Evolutionary conservation across 1,140 invertebrate genomes (phyloP), one percentile per base, ranked within the genome.

Genomic region (Drosophila pseudoananassae): DNA sequence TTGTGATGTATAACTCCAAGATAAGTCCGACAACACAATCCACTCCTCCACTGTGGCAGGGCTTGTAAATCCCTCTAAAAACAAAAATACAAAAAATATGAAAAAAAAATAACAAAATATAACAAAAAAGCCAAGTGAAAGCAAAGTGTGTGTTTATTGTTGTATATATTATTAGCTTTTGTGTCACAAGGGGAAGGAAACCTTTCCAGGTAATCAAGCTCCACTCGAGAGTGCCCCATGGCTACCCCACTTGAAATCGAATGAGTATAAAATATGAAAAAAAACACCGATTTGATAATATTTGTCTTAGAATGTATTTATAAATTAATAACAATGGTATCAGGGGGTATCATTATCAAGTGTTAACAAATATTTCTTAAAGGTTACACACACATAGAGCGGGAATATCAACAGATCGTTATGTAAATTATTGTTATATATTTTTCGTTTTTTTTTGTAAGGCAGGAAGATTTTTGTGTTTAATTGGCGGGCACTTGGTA

Each of bases 301-400:
- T 72, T 79, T 56, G 54, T 72, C 71, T 78, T 84, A 76, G 57
- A 66, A 59, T 76, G 50, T 84, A 84, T 85, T 84, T 88, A 87
- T 87, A 87, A 82, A 88, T 82, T 76, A 87, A 88, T 82, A 88
- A 87, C 78, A 88, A 81, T 57, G 33, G 33, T 36, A 36, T 36
- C 33, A 36, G 12, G 2, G 33, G 10, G 33, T 36, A 12, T 36
- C 33, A 36, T 36, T 36, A 36, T 36, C 33, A 36, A 36, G 33
- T 10, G 33, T 36, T 36, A 36, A 36, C 33, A 36, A 36, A 36
- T 36, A 36, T 12, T 36, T 36, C 33, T 10, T 36, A 36, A 36
- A 36, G 33, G 10, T 36, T n/a, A 36, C 33, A n/a, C 33, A n/a
- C 33, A 36, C 12, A 36, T 3, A 36, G 45, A 50, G 20, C 20